Base-by-base conservation (phyloP, 1,140 invertebrate species). In the Probaryconus sp. region DNA sequence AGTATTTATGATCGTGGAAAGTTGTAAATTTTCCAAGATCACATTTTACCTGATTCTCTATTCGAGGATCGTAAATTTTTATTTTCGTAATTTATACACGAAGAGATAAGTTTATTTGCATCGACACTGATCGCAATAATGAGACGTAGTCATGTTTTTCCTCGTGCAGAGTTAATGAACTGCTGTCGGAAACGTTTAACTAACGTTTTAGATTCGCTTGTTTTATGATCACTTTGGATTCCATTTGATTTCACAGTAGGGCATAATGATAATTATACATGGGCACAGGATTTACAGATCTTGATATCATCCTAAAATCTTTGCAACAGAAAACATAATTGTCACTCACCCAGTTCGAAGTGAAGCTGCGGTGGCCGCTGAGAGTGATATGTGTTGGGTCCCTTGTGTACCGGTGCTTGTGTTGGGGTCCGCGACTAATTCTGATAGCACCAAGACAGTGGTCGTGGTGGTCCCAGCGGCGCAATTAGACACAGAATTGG, bases 401-500 rank as follows among this genome's bases (percentile, higher is more conserved):
- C 73, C 73, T 17, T 77, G 75, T 2, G 79, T 72, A 3, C 75
- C 76, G 9, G 72, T 77, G 26, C 71, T 76, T 33, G 73, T 79
- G 71, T 11, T 80, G 47, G 50, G 85, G 30, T 87, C 84, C 0
- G 84, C 88, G 0, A 89, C 89, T 10, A 90, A 75, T 69, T 90
- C 89, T 0, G 88, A 89, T 0, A 90, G 82, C 0, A 90, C 89
- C 42, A 90, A 77, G 5, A 90, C 89, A 0, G 89, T 90, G 2
- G 89, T 88, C 1, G 87, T 88, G n/a, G 88, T 87, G 7, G 86
- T 87, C 0, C 82, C 80, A 0, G 81, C 73, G 1, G 81, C 79
- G 13, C 84, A 81, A 56, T 84, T 84, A 4, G 82, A 80, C 9
- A 82, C 79, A 0, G 80, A 74, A 11, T 79, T 81, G 73, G 77